A percentile compares a stretch with the other conserved stretches of the same genome.
Evolutionary conservation across 2,113 vertebrate genomes (phyloP).

Genomic region (Merops nubicus): DNA sequence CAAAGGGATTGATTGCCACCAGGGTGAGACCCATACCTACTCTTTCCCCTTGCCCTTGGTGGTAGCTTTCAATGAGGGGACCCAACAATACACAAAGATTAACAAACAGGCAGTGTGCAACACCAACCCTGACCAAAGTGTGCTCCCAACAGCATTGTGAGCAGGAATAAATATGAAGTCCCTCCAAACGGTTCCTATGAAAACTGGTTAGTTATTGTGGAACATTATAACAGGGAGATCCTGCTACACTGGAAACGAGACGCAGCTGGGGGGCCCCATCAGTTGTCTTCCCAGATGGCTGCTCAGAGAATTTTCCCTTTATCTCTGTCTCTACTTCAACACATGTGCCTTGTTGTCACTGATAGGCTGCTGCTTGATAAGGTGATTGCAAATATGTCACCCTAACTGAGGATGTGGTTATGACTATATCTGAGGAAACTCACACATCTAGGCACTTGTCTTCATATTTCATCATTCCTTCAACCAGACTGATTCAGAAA

Average conservation of each 20-base stretch:
- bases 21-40: background rate
- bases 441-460: background rate
- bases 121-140: background rate
- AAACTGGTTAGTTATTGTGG: background rate
- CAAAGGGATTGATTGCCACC: background rate
- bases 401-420: slow-evolving; percentile 2
- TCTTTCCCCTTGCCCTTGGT: background rate
- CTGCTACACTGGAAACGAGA: background rate
- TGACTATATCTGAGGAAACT: background rate
- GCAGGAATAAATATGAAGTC: background rate
- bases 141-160: rapidly evolving
- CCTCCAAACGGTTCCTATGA: background rate
- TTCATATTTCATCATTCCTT: background rate
- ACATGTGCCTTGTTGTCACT: background rate
- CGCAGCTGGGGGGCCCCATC: background rate
- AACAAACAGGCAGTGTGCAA: background rate
- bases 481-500: background rate
- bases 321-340: background rate
- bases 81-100: background rate
- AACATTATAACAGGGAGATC: background rate
- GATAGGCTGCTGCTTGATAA: background rate
- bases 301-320: background rate
- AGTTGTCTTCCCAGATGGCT: background rate
- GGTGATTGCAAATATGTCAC: background rate
- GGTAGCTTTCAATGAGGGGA: background rate